phyloP scores from a whole-genome alignment of 92 coral and sea anemone species.

The Muricea muricata region DNA sequence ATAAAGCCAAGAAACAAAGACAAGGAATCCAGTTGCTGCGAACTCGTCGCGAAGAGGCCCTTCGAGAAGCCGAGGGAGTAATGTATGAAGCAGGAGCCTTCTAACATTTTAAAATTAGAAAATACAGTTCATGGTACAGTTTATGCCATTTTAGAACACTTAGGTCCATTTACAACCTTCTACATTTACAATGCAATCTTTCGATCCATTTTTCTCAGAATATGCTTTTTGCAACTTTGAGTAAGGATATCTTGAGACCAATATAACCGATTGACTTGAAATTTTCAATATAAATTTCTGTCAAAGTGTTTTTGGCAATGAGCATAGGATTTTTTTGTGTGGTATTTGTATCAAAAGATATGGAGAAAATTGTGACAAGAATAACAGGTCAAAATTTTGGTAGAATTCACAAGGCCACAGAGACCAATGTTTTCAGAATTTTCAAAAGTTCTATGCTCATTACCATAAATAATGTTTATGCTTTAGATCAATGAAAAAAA shows the following conservation, averaged over 20 bases:
- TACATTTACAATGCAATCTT: slow-evolving; percentile 5
- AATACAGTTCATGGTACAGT: background rate
- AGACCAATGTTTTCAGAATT: slow-evolving; percentile 26
- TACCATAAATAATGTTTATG: slow-evolving; percentile 29
- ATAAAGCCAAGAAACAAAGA: slow-evolving; percentile 29
- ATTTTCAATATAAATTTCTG: slow-evolving; percentile 41
- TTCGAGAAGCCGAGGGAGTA: slow-evolving; percentile 49
- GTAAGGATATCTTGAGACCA: slow-evolving; percentile 51
- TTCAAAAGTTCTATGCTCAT: slow-evolving; percentile 51
- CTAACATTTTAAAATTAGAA: slow-evolving; percentile 7
- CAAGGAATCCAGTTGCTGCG: slow-evolving; percentile 21
- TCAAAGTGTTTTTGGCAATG: slow-evolving; percentile 38
- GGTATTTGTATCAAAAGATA: background rate
- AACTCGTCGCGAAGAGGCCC: slow-evolving; percentile 48
- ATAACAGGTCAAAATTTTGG: slow-evolving; percentile 1
- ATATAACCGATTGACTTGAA: slow-evolving; percentile 55
- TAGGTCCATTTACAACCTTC: background rate
- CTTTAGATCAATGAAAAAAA: slow-evolving; percentile 26
- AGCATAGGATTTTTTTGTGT: slow-evolving; percentile 7
- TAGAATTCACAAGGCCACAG: background rate
- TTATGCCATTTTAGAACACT: slow-evolving; percentile 1
- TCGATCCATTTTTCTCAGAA: slow-evolving; percentile 29
- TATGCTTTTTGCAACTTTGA: slow-evolving; percentile 25
- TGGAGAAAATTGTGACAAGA: background rate
- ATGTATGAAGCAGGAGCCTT: slow-evolving; percentile 52